Conservation (phyloP, 2,888 invertebrate species). For the Galerucella calmariensis region DNA sequence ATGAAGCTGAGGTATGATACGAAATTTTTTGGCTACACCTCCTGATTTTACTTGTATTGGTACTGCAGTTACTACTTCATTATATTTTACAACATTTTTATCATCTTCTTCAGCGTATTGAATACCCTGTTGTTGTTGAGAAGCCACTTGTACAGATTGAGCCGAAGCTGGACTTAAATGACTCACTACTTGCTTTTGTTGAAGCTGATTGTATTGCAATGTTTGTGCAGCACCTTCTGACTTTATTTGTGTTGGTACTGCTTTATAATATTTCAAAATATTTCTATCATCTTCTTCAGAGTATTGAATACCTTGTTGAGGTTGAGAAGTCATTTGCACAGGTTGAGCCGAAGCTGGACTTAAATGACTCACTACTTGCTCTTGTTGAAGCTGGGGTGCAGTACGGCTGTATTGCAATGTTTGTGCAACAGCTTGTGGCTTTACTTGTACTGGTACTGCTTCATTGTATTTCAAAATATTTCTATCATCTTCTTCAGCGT, state of each 20-base stretch:
- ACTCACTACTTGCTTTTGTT: not conserved
- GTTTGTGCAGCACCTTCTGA: not conserved
- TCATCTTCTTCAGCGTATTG: not conserved
- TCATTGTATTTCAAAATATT: not conserved
- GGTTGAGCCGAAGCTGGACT: not conserved
- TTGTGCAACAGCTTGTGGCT: not conserved
- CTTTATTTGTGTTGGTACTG: not conserved
- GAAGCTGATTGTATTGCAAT: not conserved
- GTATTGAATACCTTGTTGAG: not conserved
- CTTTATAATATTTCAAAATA: not conserved
- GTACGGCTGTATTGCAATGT: not conserved
- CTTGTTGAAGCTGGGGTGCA: constrained; percentile 10
- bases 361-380: not conserved
- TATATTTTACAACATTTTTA: not conserved
- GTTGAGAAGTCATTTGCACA: not conserved
- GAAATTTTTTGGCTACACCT: not conserved
- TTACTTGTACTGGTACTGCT: not conserved
- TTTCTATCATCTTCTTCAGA: not conserved
- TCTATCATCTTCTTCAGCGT: not conserved
- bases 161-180: too few species aligned
- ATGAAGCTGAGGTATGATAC: constrained; percentile 5
- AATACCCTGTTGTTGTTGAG: not conserved
- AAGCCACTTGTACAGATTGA: not conserved
- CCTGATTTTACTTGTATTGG: constrained; percentile 43
- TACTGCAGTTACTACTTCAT: not conserved